Conservation (phyloP, 64 coral and sea anemone species). For the Pocillopora verrucosa region DNA sequence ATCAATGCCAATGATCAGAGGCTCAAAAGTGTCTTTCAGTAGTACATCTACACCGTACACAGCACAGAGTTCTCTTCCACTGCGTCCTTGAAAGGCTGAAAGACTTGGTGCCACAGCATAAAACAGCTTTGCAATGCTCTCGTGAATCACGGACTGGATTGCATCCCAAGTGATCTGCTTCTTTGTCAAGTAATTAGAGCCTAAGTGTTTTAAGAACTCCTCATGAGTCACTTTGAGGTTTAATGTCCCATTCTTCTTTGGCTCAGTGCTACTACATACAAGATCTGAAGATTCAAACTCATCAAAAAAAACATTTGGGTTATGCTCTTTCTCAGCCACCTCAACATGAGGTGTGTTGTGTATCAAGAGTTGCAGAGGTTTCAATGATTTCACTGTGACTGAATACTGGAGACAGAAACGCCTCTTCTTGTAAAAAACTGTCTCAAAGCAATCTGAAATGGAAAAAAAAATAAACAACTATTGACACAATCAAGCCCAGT, state of each 20-base stretch:
- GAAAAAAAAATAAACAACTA: background rate
- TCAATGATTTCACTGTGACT: slow-evolving; percentile 63
- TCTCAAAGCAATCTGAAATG: slow-evolving; percentile 45
- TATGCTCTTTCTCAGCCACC: slow-evolving; percentile 25
- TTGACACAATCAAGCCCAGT: background rate
- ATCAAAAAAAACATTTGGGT: slow-evolving; percentile 47
- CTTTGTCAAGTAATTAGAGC: slow-evolving; percentile 46
- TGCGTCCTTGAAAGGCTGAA: slow-evolving; percentile 17
- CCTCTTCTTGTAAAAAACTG: slow-evolving; percentile 53
- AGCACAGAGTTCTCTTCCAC: slow-evolving; percentile 10
- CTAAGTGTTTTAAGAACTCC: slow-evolving; percentile 59
- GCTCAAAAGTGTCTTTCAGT: slow-evolving; percentile 38
- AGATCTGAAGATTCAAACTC: slow-evolving; percentile 61
- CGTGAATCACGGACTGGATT: slow-evolving; percentile 45
- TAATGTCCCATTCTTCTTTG: slow-evolving; percentile 10
- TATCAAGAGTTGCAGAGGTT: slow-evolving; percentile 60
- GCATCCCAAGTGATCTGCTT: slow-evolving; percentile 50
- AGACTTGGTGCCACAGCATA: slow-evolving; percentile 50
- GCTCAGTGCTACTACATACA: slow-evolving; percentile 4
- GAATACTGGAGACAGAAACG: slow-evolving; percentile 85
- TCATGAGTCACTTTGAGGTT: slow-evolving; percentile 48
- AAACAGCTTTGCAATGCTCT: slow-evolving; percentile 63
- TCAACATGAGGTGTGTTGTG: slow-evolving; percentile 74
- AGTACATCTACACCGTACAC: slow-evolving; percentile 72
- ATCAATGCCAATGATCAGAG: slow-evolving; percentile 53